Evolutionary conservation across 2,888 invertebrate species (phyloP), one percentile per base, ranked within the genome.

Genomic region (Capitulum mitella): DNA sequence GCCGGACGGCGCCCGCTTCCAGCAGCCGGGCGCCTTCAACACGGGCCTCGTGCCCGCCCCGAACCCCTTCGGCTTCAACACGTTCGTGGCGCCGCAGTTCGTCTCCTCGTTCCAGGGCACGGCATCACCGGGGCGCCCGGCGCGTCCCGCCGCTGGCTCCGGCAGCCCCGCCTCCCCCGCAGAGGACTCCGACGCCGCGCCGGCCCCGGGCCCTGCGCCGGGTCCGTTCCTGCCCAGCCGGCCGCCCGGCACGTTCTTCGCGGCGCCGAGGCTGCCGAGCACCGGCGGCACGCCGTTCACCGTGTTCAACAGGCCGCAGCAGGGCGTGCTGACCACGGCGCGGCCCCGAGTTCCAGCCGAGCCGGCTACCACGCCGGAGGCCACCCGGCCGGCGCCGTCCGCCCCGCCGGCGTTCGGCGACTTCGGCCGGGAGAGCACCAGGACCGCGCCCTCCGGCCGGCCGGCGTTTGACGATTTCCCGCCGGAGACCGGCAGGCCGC

Each of bases 41-140:
- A 26, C 70, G 26, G 70, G 70, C 1, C 70, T 70, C 2, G 37
- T 70, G 26, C 40, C 70, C 0, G 70, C 70, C 26, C 70, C 70
- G 26, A 76, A 76, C 32, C n/a, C 29, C 29, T 26, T 76, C 19
- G 76, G 76, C 29, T 76, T 46, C 32, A 48, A 76, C 46, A 76
- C 76, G 95, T 0, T 96, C 95, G 0, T 87, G 97, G 78, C 95
- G 94, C 0, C 93, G 95, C 1, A 89, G 90, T 82, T 90, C 92
- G 84, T 93, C 93, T 88, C 91, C 84, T 90, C 98, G 83, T 86
- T 98, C 80, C 94, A 98, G 80, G 92, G 98, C 0, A 98, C 98
- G 85, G 96, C 94, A 92, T 97, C 98, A 85, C 93, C 98, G 14
- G 97, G 98, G 85, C 97, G 98, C 86, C 98, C 98, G 0, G 96